These are phyloP conservation scores for Aethes cnicana DNA, from an alignment of 2,888 invertebrate species.

Conservation along the genomic window DNA sequence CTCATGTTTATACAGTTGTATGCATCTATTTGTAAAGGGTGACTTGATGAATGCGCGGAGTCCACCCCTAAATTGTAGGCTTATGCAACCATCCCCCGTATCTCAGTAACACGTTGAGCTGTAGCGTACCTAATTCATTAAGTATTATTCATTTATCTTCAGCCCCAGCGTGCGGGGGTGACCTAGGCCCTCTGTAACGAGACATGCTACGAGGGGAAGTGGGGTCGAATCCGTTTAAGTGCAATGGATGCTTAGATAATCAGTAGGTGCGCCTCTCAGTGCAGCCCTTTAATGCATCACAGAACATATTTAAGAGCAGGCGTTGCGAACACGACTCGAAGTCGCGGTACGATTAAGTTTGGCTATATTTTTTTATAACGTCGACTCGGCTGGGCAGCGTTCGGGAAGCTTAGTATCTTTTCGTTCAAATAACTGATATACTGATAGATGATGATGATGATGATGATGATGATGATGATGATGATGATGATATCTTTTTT, in stretches of 20 bases:
- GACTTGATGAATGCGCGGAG: conserved; percentile 44
- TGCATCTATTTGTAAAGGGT: conserved; percentile 44
- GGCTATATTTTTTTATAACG: no score
- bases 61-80: conserved; percentile 45
- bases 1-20: conserved; percentile 23
- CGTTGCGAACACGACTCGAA: not conserved
- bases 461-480: no score
- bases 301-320: no score
- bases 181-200: conserved; percentile 50
- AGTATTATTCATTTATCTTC: conserved; percentile 42
- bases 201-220: conserved; percentile 48
- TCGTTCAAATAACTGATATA: no score
- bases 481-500: no score
- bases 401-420: no score
- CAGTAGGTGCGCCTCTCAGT: conserved; percentile 12
- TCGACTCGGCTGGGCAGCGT: no score
- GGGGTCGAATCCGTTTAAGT: conserved; percentile 47
- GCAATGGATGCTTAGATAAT: conserved; percentile 49
- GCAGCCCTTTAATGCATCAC: not conserved
- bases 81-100: conserved; percentile 21
- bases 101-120: conserved; percentile 35
- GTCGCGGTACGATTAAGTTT: no score
- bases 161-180: conserved; percentile 44
- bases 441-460: no score
- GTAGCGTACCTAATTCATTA: conserved; percentile 53